Base-by-base conservation (phyloP, 2,113 vertebrate genomes). In the Mixornis gularis region DNA sequence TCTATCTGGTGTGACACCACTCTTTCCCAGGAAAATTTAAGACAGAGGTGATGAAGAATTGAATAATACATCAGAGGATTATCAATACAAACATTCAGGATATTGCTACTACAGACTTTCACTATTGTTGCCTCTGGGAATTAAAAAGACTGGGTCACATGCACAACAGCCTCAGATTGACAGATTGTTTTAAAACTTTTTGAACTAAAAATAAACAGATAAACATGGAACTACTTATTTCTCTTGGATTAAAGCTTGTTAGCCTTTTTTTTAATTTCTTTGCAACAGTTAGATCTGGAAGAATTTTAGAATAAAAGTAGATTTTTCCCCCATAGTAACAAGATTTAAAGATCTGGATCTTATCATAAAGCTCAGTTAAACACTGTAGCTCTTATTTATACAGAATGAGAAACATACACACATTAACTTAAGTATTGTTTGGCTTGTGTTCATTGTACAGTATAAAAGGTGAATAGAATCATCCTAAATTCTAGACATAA, bases 101-200 rank as follows among this genome's bases (percentile, higher is more conserved):
- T 9, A 12, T 40, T 85, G 32, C 11, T 68, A 12, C 13, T 38
- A 20, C 6, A 13, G 6, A 12, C 3, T 24, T 44, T 25, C 2
- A 3, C 2, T 38, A 12, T 24, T 55, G 10, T 13, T 84, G 40
- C 41, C 30, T 26, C 36, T 15, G 34, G 8, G 9, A 65, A 74
- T 44, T 46, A 30, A 80, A 78, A 46, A 77, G 51, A 55, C 9
- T 46, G 32, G 38, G 11, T 76, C 44, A 51, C 26, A 2, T 0
- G 0, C 29, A 16, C 6, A 65, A 11, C 2, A 65, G 8, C 1
- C 1, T 9, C 7, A 12, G 15, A 43, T 0, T 24, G 13, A 17
- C 36, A 59, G 32, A 55, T 38, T 52, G 9, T 48, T 87, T 80
- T 59, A 36, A 88, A 83, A 66, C 1, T 72, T 46, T 43, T 6